Conservation (phyloP, 2,113 vertebrate species). For the Axis porcinus region DNA sequence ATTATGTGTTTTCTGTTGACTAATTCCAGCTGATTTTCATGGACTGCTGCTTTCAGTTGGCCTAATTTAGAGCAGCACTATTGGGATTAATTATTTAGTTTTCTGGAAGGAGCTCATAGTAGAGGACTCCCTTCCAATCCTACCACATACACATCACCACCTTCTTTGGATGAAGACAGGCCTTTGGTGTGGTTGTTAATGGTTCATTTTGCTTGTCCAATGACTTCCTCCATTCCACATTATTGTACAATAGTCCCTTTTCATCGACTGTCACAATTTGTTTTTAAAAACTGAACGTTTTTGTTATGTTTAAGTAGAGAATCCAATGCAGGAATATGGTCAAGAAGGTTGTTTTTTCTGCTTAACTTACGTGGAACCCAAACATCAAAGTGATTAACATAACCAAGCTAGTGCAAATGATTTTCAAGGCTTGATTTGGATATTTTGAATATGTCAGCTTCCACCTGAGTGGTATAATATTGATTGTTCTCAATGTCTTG, state of each 20-base stretch:
- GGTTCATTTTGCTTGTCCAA: background rate
- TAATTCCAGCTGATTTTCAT: background rate
- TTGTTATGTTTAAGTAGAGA: background rate
- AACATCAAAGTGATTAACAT: background rate
- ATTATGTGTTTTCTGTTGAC: background rate
- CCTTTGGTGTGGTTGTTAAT: background rate
- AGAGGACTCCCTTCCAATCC: background rate
- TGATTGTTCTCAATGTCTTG: background rate
- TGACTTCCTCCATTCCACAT: background rate
- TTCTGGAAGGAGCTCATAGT: background rate
- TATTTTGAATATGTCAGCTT: background rate
- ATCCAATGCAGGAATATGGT: background rate
- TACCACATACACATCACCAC: background rate
- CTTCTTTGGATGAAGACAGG: background rate
- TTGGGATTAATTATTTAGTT: background rate
- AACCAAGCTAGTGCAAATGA: background rate
- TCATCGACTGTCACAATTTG: background rate
- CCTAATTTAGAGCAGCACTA: background rate
- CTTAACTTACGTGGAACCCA: background rate
- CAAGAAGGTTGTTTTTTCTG: background rate
- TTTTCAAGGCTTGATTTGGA: background rate
- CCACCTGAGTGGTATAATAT: background rate
- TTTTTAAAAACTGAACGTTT: background rate
- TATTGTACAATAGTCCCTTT: background rate
- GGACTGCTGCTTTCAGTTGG: background rate